Percentiles rank a stretch among this genome's conserved stretches.
Evolutionary conservation across 2,797 vertebrate species (phyloP).

Genomic region (Orestias chungarensis): DNA sequence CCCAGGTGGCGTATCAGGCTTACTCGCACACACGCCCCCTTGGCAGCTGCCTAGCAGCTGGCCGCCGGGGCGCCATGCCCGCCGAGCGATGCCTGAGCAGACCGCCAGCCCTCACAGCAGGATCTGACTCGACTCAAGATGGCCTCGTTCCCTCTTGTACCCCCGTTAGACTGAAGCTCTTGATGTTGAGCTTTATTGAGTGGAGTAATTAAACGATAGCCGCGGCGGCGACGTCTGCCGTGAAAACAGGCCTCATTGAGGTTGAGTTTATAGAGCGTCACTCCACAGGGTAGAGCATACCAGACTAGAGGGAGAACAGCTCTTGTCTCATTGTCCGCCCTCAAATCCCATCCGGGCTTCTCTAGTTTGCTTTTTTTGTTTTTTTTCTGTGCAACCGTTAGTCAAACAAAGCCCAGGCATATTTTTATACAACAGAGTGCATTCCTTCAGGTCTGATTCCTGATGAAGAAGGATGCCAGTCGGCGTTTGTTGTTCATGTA

Average conservation of each 20-base stretch:
- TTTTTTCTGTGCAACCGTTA: slow-evolving; percentile 11
- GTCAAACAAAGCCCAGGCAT: slow-evolving; percentile 26
- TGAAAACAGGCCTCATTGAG: slow-evolving; percentile 58
- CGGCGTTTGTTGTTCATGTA: not conserved
- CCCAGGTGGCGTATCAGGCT: slow-evolving; percentile 59
- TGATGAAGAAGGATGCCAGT: slow-evolving; percentile 18
- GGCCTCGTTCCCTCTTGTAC: slow-evolving; percentile 30
- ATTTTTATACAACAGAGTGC: not conserved
- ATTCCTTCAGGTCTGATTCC: slow-evolving; percentile 11
- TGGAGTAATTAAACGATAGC: slow-evolving; percentile 68
- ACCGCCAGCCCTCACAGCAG: slow-evolving; percentile 56
- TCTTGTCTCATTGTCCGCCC: slow-evolving; percentile 34
- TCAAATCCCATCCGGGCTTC: not conserved
- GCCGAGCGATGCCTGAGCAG: slow-evolving; percentile 47
- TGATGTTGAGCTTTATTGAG: slow-evolving; percentile 72
- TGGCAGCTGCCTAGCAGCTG: slow-evolving; percentile 59
- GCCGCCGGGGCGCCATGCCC: slow-evolving; percentile 41
- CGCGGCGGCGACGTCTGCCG: slow-evolving; percentile 44
- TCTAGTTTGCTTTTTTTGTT: slow-evolving; percentile 19
- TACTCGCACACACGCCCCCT: slow-evolving; percentile 33
- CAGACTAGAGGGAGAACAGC: slow-evolving; percentile 32
- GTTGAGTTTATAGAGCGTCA: slow-evolving; percentile 55
- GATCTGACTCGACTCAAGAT: slow-evolving; percentile 55
- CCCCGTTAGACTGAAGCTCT: slow-evolving; percentile 56
- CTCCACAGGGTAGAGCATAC: slow-evolving; percentile 51